A percentile compares a stretch with the other conserved stretches of the same genome.
Evolutionary conservation across 2,797 vertebrate species (phyloP).

Genomic region (Nasua narica): DNA sequence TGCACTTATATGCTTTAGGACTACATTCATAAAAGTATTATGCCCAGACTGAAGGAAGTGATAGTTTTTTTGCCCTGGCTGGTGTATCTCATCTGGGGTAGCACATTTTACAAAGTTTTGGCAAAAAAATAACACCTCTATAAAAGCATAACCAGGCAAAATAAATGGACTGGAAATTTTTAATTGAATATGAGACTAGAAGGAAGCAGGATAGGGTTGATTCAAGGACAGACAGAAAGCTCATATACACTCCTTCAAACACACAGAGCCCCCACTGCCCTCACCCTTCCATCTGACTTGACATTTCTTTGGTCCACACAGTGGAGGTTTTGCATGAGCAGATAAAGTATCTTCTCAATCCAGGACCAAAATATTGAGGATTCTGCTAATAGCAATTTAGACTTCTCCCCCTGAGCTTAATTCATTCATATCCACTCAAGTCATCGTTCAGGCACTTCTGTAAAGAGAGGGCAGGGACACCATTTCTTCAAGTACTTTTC

Average conservation of each 20-base stretch:
- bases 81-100: background rate
- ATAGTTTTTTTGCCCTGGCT: background rate
- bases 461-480: slow-evolving; percentile 85
- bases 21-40: background rate
- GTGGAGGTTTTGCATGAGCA: slow-evolving; percentile 83
- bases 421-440: slow-evolving; percentile 84
- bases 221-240: background rate
- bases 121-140: background rate
- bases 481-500: slow-evolving; percentile 90
- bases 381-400: background rate
- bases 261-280: background rate
- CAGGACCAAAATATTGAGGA: background rate
- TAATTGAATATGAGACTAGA: background rate
- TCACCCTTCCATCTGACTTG: slow-evolving; percentile 86
- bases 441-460: slow-evolving; percentile 84
- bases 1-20: background rate
- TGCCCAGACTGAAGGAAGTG: background rate
- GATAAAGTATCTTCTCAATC: slow-evolving; percentile 67
- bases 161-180: background rate
- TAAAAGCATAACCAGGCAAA: background rate
- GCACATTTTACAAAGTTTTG: background rate
- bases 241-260: background rate
- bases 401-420: background rate
- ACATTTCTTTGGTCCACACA: slow-evolving; percentile 89
- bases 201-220: background rate